Evolutionary conservation across 2,113 vertebrate genomes (phyloP).

Genomic region (Ciconia stormi): DNA sequence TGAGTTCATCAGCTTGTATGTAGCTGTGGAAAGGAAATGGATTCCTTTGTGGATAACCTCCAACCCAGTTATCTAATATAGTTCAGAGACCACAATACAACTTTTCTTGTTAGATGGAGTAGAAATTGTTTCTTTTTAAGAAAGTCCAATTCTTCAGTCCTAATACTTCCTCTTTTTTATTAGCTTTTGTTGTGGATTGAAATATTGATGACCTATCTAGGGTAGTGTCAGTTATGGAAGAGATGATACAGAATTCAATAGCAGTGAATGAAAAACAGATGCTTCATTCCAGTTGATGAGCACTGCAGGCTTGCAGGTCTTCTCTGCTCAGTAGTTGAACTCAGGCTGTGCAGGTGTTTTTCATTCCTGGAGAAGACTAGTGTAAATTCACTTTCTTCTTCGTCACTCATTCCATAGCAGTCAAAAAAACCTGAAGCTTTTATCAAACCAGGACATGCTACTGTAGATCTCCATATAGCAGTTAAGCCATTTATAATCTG

Average conservation of each 20-base stretch:
- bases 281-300: neutral
- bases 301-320: neutral
- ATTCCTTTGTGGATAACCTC: neutral
- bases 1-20: neutral
- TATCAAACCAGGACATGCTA: neutral
- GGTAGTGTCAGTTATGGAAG: neutral
- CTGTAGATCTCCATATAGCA: neutral
- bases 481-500: neutral
- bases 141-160: neutral
- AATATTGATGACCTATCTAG: neutral
- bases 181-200: neutral
- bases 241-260: neutral
- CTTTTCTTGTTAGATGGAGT: neutral
- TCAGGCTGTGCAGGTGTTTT: neutral
- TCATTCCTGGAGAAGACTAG: neutral
- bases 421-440: neutral
- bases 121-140: neutral
- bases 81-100: neutral
- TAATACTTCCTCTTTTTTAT: neutral
- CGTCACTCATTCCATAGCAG: neutral
- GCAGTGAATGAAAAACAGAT: neutral
- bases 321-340: neutral
- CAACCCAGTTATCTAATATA: neutral
- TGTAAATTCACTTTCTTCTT: neutral
- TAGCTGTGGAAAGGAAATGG: neutral